Percentiles rank a stretch among this genome's conserved stretches.
These are phyloP conservation scores for Adrianichthys oophorus DNA, from an alignment of 2,797 vertebrate genomes.

Conservation along the genomic window DNA sequence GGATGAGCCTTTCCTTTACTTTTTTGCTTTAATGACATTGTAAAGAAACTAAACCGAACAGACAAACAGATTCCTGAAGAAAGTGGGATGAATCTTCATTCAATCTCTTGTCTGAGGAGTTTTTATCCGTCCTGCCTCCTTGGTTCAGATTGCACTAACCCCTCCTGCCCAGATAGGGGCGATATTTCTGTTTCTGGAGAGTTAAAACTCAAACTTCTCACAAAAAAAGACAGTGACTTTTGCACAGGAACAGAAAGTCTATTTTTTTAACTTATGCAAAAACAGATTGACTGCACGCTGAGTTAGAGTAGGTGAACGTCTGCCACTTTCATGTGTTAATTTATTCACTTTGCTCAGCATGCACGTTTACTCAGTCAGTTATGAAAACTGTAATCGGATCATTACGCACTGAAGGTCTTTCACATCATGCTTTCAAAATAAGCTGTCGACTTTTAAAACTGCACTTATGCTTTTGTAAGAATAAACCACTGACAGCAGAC, in stretches of 20 bases:
- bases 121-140: conserved; percentile 57
- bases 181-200: conserved; percentile 37
- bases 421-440: too few relatives aligned
- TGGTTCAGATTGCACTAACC: conserved; percentile 70
- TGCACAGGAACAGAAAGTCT: conserved; percentile 62
- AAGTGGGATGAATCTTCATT: conserved; percentile 5
- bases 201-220: not conserved
- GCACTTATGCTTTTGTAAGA: too few relatives aligned
- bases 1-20: conserved; percentile 12
- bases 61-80: conserved; percentile 11
- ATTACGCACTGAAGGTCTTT: too few relatives aligned
- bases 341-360: conserved; percentile 48
- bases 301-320: conserved; percentile 18
- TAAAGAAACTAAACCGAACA: conserved; percentile 26
- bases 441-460: too few relatives aligned
- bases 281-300: conserved; percentile 32
- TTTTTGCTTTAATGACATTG: conserved; percentile 14
- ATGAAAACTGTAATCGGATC: too few relatives aligned
- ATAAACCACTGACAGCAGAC: too few relatives aligned
- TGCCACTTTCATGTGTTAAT: conserved; percentile 40
- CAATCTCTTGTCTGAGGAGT: conserved; percentile 18
- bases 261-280: conserved; percentile 71
- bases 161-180: conserved; percentile 51
- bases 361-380: conserved; percentile 14
- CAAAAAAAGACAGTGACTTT: conserved; percentile 50